These are phyloP conservation scores for Beris morrisii DNA, from an alignment of 2,888 invertebrate genomes.

Conservation along the genomic window DNA sequence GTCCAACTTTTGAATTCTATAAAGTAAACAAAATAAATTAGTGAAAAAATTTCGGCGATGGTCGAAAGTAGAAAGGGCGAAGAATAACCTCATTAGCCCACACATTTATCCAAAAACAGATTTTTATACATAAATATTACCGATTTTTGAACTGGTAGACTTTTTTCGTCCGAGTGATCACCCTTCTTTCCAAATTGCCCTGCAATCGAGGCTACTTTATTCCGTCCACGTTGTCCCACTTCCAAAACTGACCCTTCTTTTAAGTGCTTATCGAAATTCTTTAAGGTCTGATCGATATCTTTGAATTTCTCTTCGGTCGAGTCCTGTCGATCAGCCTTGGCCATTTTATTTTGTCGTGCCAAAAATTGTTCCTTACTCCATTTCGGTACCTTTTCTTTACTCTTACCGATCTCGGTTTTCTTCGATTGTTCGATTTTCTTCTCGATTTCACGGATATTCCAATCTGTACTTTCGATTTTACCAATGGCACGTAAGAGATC, in stretches of 20 bases:
- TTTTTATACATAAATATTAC: constrained; percentile 52
- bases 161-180: constrained; percentile 53
- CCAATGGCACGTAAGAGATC: constrained; percentile 86
- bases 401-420: constrained; percentile 55
- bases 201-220: constrained; percentile 86
- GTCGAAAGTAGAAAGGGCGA: background rate
- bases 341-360: constrained; percentile 71
- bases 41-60: constrained; percentile 29
- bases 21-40: background rate
- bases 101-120: background rate
- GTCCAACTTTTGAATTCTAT: constrained; percentile 63
- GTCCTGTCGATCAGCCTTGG: constrained; percentile 65
- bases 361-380: constrained; percentile 82
- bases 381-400: constrained; percentile 80
- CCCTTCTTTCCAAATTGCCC: constrained; percentile 66
- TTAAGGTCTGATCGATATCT: constrained; percentile 72
- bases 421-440: constrained; percentile 73
- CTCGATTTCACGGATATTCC: constrained; percentile 90
- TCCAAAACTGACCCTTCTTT: constrained; percentile 76
- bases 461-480: constrained; percentile 84
- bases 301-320: constrained; percentile 64
- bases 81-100: background rate
- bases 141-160: constrained; percentile 50
- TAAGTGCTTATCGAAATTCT: constrained; percentile 70
- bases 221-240: constrained; percentile 64